These are phyloP conservation scores for Platygyra sinensis DNA, from an alignment of 64 coral and sea anemone species.

Conservation along the genomic window DNA sequence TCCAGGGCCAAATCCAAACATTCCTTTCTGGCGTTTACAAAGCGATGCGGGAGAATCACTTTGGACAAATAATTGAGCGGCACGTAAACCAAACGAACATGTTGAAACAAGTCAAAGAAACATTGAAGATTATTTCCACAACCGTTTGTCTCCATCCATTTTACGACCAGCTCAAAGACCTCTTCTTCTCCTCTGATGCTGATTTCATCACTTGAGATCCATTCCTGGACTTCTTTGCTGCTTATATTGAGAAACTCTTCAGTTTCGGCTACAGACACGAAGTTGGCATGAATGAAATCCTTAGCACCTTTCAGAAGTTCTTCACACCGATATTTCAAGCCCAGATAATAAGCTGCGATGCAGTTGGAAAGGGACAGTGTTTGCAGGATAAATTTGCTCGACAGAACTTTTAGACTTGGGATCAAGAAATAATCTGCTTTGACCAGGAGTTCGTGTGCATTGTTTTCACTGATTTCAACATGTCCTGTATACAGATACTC, in stretches of 20 bases:
- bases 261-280: not conserved
- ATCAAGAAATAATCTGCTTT: constrained; percentile 26
- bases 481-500: constrained; percentile 54
- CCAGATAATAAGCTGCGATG: not conserved
- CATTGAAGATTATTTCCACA: not conserved
- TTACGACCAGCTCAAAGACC: constrained; percentile 27
- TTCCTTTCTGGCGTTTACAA: constrained; percentile 16
- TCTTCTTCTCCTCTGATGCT: constrained; percentile 24
- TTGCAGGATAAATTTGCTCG: constrained; percentile 1
- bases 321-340: not conserved
- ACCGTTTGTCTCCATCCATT: constrained; percentile 11
- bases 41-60: constrained; percentile 25
- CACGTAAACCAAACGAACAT: constrained; percentile 24
- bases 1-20: constrained; percentile 44
- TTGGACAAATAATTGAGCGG: constrained; percentile 23
- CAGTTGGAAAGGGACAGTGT: constrained; percentile 23
- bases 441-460: constrained; percentile 25
- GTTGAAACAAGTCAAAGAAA: constrained; percentile 41
- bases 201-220: constrained; percentile 40
- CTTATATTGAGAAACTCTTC: constrained; percentile 38
- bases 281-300: constrained; percentile 27
- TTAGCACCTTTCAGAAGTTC: not conserved
- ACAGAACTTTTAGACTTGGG: constrained; percentile 3
- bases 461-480: constrained; percentile 21
- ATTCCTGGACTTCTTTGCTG: constrained; percentile 10